Evolutionary conservation across 2,113 vertebrate genomes (phyloP), one percentile per base, ranked within the genome.

Genomic region (Hippocampus guttulatus): DNA sequence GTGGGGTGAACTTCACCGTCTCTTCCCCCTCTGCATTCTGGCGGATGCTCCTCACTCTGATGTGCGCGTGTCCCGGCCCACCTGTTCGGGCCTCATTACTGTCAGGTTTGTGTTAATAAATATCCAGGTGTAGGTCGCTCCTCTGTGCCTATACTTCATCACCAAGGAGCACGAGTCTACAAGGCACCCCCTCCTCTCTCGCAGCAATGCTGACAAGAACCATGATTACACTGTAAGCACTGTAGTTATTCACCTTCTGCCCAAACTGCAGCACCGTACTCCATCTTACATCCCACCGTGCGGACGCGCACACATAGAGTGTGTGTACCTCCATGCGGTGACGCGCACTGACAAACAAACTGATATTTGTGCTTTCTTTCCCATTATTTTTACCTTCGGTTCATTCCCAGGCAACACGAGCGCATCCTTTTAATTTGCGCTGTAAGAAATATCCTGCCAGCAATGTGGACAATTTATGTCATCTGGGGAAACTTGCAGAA

Each of bases 171-270:
- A 33, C 90, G 82, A 79, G 85, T 85, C 86, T 85, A 82, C 87
- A 68, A 79, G 86, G 82, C 75, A 76, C 85, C 79, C 33, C 84
- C 87, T 82, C 85, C 87, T 76, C 85, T 84, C 76, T 81, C 74
- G 86, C 87, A 83, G 86, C 85, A 80, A 69, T 73, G 83, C 90
- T 90, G 92, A 92, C 91, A 91, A 88, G 74, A 85, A 87, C 90
- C 91, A 90, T 93, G 91, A 92, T 93, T 93, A 91, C 92, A 92
- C 89, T 84, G 88, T 92, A 92, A 93, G 90, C 85, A 88, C 86
- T 87, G 88, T 90, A 91, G 88, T 92, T 92, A 91, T 91, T 93
- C 92, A 92, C 88, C 90, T 82, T 86, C 88, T 89, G 87, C 89
- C 90, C 90, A 90, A 89, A 91, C 82, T 82, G 75, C 83, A 88